Percentiles rank a stretch among this genome's conserved stretches.
Evolutionary conservation across 2,888 invertebrate genomes (phyloP).

Genomic region (Octodonta nipae): DNA sequence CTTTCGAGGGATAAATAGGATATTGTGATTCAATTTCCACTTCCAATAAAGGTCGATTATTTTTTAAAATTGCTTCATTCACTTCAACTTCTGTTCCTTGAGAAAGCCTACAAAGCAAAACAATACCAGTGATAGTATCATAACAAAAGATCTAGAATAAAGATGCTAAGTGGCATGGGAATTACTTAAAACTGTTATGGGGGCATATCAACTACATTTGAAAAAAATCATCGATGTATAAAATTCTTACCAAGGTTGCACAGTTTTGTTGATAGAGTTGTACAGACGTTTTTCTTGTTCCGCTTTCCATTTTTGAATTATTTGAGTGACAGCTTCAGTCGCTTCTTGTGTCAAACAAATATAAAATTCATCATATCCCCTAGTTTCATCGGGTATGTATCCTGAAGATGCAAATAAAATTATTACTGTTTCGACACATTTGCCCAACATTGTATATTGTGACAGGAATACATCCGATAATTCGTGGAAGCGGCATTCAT

Average conservation of each 20-base stretch:
- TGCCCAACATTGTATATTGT: no score
- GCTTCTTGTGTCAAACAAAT: constrained; percentile 48
- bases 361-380: constrained; percentile 54
- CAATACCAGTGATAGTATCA: no score
- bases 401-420: constrained; percentile 32
- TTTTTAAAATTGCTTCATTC: constrained; percentile 36
- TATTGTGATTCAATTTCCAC: constrained; percentile 54
- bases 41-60: constrained; percentile 47
- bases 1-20: constrained; percentile 36
- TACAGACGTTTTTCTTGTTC: constrained; percentile 33
- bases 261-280: constrained; percentile 19
- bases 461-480: no score
- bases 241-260: constrained; percentile 15
- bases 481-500: no score
- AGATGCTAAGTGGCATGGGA: no score
- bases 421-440: not conserved
- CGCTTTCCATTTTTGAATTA: constrained; percentile 44
- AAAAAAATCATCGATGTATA: not conserved
- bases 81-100: constrained; percentile 56
- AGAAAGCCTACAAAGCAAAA: constrained; percentile 19
- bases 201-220: no score
- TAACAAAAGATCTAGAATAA: no score
- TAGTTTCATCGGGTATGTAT: constrained; percentile 49
- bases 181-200: no score
- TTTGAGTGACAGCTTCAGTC: constrained; percentile 37